phyloP scores from a whole-genome alignment of 2,888 invertebrate species.

The Fabriciana adippe region DNA sequence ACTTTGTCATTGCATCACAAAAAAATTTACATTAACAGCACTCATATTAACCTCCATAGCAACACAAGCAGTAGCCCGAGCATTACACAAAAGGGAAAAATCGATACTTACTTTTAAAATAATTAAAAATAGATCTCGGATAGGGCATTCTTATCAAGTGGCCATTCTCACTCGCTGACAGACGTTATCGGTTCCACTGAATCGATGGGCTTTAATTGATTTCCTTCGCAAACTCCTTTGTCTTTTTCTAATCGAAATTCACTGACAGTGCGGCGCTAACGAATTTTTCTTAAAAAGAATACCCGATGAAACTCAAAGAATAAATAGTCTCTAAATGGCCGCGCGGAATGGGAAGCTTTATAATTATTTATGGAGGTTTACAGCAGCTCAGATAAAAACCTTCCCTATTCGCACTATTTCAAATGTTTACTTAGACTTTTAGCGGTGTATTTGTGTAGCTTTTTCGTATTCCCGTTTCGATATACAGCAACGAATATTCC shows the following conservation, averaged over 20 bases:
- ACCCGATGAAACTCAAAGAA: constrained; percentile 45
- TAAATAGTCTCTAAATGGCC: constrained; percentile 58
- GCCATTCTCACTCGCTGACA: constrained; percentile 51
- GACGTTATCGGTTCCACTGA: constrained; percentile 61
- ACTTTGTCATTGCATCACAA: too few species aligned
- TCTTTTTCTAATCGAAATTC: constrained; percentile 76
- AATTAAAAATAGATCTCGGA: constrained; percentile 49
- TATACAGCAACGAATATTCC: constrained; percentile 9
- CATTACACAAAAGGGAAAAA: constrained; percentile 3
- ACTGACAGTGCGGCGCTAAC: constrained; percentile 56
- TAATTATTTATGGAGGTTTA: constrained; percentile 44
- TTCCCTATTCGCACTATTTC: constrained; percentile 32
- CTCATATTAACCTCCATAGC: not conserved
- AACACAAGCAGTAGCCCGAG: not conserved
- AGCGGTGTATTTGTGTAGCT: constrained; percentile 11
- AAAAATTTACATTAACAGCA: not conserved
- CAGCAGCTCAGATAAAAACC: constrained; percentile 29
- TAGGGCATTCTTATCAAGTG: constrained; percentile 59
- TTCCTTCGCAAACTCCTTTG: constrained; percentile 71
- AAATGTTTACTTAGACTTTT: constrained; percentile 29
- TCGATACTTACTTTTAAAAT: constrained; percentile 37
- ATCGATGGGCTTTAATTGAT: constrained; percentile 81
- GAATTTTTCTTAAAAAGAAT: constrained; percentile 67
- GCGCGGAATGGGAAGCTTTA: constrained; percentile 42
- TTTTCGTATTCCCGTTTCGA: constrained; percentile 13